Percentiles rank a stretch among this genome's conserved stretches.
Evolutionary conservation across 2,113 vertebrate genomes (phyloP).

Genomic region (Thinocorus orbignyianus): DNA sequence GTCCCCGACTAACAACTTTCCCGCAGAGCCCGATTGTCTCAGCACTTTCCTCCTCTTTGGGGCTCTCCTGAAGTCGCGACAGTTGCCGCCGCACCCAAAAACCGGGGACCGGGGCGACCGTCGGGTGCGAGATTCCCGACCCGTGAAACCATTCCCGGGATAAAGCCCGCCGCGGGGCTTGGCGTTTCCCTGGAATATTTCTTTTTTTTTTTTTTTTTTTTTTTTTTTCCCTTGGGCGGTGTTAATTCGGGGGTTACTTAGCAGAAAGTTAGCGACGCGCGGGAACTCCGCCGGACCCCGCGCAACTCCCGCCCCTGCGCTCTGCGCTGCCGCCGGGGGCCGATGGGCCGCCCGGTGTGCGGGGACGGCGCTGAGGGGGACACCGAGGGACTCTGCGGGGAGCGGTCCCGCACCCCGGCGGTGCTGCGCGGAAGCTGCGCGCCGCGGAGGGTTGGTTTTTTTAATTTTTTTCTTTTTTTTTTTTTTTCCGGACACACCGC

Average conservation of each 20-base stretch:
- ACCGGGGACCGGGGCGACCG: conserved; percentile 37
- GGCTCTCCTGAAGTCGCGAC: conserved; percentile 39
- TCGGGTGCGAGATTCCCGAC: not conserved
- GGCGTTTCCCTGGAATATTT: not conserved
- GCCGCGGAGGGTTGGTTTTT: not conserved
- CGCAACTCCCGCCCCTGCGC: not conserved
- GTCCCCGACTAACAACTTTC: conserved; percentile 62
- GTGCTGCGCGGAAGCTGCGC: not conserved
- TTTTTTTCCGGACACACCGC: not conserved
- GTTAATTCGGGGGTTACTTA: conserved; percentile 5
- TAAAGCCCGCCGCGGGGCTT: not conserved
- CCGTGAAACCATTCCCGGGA: not conserved
- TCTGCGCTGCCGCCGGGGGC: not conserved
- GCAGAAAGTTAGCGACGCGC: conserved; percentile 8
- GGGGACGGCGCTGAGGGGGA: not conserved
- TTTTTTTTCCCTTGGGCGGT: not conserved
- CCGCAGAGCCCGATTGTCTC: conserved; percentile 62
- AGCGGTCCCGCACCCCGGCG: not conserved
- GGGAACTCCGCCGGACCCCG: not conserved
- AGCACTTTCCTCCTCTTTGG: conserved; percentile 29
- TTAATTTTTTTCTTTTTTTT: too few species aligned
- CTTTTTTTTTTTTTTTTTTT: not conserved
- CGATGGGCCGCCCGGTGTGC: too few species aligned
- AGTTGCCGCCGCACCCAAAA: conserved; percentile 24
- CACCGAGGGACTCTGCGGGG: not conserved